Evolutionary conservation across 2,797 vertebrate species (phyloP).

Genomic region (Melanotaenia nigrans): DNA sequence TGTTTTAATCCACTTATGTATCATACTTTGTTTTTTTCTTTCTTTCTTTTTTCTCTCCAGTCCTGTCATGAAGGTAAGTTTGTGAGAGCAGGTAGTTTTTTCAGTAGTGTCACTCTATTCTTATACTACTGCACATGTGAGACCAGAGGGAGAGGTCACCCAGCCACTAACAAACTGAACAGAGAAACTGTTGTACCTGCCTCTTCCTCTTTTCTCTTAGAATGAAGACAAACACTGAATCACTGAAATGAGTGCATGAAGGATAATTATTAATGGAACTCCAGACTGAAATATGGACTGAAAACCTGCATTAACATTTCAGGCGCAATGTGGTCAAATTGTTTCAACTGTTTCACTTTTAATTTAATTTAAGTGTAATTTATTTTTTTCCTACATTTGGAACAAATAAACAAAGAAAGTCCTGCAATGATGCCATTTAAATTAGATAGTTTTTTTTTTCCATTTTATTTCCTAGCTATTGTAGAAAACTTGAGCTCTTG

Average conservation of each 20-base stretch:
- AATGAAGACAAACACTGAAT: slow-evolving; percentile 66
- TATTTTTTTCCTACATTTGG: slow-evolving; percentile 74
- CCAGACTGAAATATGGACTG: slow-evolving; percentile 63
- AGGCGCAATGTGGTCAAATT: slow-evolving; percentile 76
- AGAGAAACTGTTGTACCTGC: slow-evolving; percentile 68
- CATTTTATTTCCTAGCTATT: slow-evolving; percentile 39
- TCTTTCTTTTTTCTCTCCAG: slow-evolving; percentile 39
- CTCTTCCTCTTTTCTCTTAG: slow-evolving; percentile 61
- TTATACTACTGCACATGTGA: slow-evolving; percentile 69
- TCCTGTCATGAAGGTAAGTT: slow-evolving; percentile 69
- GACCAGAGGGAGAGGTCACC: slow-evolving; percentile 57
- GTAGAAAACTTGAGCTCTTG: slow-evolving; percentile 58
- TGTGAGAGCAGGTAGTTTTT: slow-evolving; percentile 58
- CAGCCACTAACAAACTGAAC: slow-evolving; percentile 82
- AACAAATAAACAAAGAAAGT: slow-evolving; percentile 79
- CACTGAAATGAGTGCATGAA: slow-evolving; percentile 72
- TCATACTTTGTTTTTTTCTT: slow-evolving; percentile 49
- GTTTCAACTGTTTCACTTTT: slow-evolving; percentile 78
- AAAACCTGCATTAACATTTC: slow-evolving; percentile 75
- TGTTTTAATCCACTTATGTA: slow-evolving; percentile 65
- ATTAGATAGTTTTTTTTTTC: slow-evolving; percentile 66
- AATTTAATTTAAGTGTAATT: slow-evolving; percentile 85
- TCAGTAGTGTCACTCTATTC: slow-evolving; percentile 63
- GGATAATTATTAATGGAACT: slow-evolving; percentile 67
- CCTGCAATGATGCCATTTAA: slow-evolving; percentile 67